These are phyloP conservation scores for Tupaia chinensis DNA, from an alignment of 2,113 vertebrate species.

Conservation along the genomic window DNA sequence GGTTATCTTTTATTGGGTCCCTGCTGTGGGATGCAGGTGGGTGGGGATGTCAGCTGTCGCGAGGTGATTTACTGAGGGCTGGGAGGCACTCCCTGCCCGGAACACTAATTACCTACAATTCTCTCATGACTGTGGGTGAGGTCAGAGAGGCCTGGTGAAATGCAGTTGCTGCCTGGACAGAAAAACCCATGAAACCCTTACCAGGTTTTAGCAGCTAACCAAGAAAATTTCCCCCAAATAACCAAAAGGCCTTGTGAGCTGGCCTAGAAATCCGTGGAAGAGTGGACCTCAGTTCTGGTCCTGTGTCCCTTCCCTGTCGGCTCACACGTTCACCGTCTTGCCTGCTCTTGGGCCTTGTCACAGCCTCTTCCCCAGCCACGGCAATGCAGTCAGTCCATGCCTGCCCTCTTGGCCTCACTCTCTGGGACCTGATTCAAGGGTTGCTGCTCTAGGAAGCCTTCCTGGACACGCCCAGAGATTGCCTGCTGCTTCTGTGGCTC, in stretches of 20 bases:
- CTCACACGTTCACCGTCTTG: too few relatives aligned
- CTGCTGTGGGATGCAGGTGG: neutral
- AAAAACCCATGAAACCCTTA: neutral
- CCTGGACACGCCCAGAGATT: neutral
- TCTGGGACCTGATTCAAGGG: neutral
- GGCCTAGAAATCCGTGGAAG: neutral
- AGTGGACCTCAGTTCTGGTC: too few relatives aligned
- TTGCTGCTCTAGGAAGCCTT: neutral
- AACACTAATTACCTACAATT: neutral
- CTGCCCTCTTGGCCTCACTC: neutral
- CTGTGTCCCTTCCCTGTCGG: neutral
- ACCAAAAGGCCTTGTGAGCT: neutral
- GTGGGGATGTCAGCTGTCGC: slow-evolving; percentile 28
- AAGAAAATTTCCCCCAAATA: too few relatives aligned
- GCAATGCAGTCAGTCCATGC: accelerated
- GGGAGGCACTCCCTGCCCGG: neutral
- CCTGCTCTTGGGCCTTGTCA: neutral
- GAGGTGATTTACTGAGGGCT: slow-evolving; percentile 19
- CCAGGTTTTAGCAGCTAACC: neutral
- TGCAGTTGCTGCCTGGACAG: neutral
- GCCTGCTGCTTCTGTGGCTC: neutral
- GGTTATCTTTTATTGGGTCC: neutral
- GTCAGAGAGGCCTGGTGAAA: neutral
- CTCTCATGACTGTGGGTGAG: neutral
- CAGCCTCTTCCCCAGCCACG: neutral